phyloP scores from a whole-genome alignment of 2,113 vertebrate genomes.

The Eublepharis macularius region DNA sequence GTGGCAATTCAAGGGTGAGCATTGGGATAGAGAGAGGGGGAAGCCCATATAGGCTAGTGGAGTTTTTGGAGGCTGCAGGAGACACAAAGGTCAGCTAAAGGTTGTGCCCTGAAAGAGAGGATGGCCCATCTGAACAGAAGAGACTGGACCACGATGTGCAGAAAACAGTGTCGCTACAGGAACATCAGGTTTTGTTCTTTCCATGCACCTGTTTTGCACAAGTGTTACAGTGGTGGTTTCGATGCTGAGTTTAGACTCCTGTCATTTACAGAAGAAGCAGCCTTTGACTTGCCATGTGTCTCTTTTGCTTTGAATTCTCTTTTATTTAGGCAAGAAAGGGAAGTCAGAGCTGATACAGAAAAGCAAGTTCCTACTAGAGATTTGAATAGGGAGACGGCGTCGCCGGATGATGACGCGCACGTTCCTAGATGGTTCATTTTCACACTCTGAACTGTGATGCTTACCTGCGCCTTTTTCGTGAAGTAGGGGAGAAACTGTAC shows the following conservation, averaged over 20 bases:
- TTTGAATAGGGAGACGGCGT: neutral
- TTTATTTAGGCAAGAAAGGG: accelerated
- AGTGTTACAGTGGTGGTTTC: neutral
- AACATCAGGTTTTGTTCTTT: neutral
- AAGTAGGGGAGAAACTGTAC: conserved; percentile 33
- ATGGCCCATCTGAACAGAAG: neutral
- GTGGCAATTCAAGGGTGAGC: neutral
- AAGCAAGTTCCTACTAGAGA: neutral
- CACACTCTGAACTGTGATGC: conserved; percentile 36
- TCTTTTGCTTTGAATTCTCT: neutral
- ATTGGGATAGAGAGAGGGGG: too few species aligned
- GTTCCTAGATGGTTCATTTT: conserved; percentile 55
- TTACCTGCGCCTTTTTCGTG: conserved; percentile 24
- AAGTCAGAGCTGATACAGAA: accelerated
- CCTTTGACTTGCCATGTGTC: neutral
- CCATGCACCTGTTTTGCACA: neutral
- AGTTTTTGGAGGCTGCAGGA: neutral
- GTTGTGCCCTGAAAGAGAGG: neutral
- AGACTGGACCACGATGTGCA: too few species aligned
- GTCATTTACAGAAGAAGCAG: neutral
- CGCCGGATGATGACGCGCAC: neutral
- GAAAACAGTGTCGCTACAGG: neutral
- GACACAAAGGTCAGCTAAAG: neutral
- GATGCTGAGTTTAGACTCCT: neutral
- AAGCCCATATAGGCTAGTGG: neutral